phyloP scores from a whole-genome alignment of 2,113 vertebrate genomes.

The Mobula hypostoma region DNA sequence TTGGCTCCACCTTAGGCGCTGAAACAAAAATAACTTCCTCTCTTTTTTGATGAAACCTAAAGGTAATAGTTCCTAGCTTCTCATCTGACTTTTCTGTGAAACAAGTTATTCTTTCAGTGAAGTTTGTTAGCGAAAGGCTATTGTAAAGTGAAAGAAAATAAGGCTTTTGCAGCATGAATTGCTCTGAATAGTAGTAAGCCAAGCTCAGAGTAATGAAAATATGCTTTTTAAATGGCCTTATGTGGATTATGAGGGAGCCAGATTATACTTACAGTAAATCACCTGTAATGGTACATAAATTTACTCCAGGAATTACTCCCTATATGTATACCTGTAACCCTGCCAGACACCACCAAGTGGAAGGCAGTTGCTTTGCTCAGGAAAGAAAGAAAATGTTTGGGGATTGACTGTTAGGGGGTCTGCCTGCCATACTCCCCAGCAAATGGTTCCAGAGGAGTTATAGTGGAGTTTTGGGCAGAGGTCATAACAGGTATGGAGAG shows the following conservation, averaged over 20 bases:
- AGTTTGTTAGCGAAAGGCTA: background rate
- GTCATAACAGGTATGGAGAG: background rate
- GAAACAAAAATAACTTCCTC: background rate
- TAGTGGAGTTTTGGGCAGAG: background rate
- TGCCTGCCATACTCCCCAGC: background rate
- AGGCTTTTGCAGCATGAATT: background rate
- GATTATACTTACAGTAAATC: background rate
- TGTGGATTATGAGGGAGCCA: background rate
- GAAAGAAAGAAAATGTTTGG: background rate
- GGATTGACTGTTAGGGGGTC: background rate
- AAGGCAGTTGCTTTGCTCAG: background rate
- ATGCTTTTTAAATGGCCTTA: background rate
- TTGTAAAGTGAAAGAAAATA: background rate
- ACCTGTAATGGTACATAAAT: background rate
- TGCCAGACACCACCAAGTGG: background rate
- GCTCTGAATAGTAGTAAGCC: background rate
- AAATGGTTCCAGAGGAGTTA: background rate
- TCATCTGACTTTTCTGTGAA: background rate
- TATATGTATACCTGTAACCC: background rate
- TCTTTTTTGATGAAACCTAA: slow-evolving; percentile 9
- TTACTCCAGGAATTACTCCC: background rate
- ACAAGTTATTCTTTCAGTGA: slow-evolving; percentile 19
- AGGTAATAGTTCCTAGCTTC: slow-evolving; percentile 8
- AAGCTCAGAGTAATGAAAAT: no score
- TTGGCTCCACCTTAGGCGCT: background rate